A percentile compares a stretch with the other conserved stretches of the same genome.
Evolutionary conservation across 2,888 invertebrate species (phyloP).

Genomic region (Chelonus formosanus): DNA sequence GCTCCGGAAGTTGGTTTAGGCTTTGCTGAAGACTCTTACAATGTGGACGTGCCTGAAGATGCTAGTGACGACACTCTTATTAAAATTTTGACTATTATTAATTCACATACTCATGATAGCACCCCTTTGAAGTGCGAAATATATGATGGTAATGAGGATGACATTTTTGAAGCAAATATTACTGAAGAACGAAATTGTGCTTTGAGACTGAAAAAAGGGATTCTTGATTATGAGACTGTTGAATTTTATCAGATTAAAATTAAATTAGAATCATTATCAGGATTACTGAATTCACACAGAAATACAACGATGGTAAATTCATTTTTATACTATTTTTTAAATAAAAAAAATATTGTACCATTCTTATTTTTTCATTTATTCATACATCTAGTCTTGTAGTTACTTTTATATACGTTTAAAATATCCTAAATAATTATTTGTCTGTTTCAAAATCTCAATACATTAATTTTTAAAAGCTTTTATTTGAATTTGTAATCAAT

Average conservation of each 20-base stretch:
- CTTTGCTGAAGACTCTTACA: slow-evolving; percentile 87
- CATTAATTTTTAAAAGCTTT: too few species aligned
- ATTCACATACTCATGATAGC: slow-evolving; percentile 74
- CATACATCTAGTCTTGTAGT: too few species aligned
- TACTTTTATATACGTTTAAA: too few species aligned
- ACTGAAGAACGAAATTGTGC: slow-evolving; percentile 86
- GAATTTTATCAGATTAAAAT: slow-evolving; percentile 80
- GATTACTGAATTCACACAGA: slow-evolving; percentile 80
- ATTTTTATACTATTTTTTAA: not conserved
- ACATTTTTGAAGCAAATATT: slow-evolving; percentile 76
- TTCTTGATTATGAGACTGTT: slow-evolving; percentile 81
- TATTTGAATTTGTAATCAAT: too few species aligned
- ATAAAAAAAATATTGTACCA: too few species aligned
- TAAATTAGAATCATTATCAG: slow-evolving; percentile 81
- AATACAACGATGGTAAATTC: slow-evolving; percentile 71
- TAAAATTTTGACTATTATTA: slow-evolving; percentile 78
- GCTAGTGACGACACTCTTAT: slow-evolving; percentile 74
- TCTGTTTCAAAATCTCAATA: too few species aligned
- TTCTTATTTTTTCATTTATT: too few species aligned
- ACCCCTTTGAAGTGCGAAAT: slow-evolving; percentile 83
- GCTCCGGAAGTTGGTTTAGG: slow-evolving; percentile 80
- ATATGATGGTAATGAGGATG: slow-evolving; percentile 78
- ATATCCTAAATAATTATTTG: too few species aligned
- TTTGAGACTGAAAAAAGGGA: slow-evolving; percentile 74
- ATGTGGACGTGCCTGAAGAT: slow-evolving; percentile 84